Evolutionary conservation across 2,113 vertebrate genomes (phyloP).

Genomic region (Zosterops hypoxanthus): DNA sequence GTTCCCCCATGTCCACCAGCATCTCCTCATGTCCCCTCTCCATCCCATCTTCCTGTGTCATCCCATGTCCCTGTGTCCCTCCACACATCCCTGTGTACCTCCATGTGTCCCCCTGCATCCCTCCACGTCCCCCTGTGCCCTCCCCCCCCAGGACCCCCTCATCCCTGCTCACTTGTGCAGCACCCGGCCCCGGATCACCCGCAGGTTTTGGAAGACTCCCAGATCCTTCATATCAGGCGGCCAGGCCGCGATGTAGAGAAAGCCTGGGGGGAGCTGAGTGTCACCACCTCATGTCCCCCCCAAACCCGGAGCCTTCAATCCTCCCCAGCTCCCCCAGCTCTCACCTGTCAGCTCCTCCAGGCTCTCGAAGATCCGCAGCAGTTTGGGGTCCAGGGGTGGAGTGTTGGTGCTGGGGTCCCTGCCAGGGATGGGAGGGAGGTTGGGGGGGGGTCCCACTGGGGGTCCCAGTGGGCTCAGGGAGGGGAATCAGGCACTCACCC

Average conservation of each 20-base stretch:
- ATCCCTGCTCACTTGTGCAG: slow-evolving; percentile 84
- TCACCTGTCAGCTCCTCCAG: slow-evolving; percentile 94
- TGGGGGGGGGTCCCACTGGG: background rate
- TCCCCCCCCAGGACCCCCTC: background rate
- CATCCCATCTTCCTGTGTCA: background rate
- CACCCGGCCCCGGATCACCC: slow-evolving; percentile 88
- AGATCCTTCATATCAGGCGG: slow-evolving; percentile 78
- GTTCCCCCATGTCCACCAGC: background rate
- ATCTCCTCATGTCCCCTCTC: too few relatives aligned
- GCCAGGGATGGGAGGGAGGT: background rate
- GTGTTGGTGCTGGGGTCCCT: slow-evolving; percentile 81
- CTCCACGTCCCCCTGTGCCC: too few relatives aligned
- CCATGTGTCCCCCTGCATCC: too few relatives aligned
- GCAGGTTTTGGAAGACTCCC: slow-evolving; percentile 89
- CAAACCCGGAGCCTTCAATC: accelerated
- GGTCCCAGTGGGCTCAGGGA: background rate
- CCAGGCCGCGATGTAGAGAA: slow-evolving; percentile 92
- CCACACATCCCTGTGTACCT: background rate
- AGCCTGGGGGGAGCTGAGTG: slow-evolving; percentile 75
- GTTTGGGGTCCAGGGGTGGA: slow-evolving; percentile 74
- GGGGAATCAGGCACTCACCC: slow-evolving; percentile 67
- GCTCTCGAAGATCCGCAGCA: slow-evolving; percentile 81
- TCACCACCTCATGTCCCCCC: accelerated
- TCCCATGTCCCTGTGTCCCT: too few relatives aligned
- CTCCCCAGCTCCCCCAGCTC: background rate